These are phyloP conservation scores for Chrysemys picta DNA, from an alignment of 2,113 vertebrate genomes.

Conservation along the genomic window DNA sequence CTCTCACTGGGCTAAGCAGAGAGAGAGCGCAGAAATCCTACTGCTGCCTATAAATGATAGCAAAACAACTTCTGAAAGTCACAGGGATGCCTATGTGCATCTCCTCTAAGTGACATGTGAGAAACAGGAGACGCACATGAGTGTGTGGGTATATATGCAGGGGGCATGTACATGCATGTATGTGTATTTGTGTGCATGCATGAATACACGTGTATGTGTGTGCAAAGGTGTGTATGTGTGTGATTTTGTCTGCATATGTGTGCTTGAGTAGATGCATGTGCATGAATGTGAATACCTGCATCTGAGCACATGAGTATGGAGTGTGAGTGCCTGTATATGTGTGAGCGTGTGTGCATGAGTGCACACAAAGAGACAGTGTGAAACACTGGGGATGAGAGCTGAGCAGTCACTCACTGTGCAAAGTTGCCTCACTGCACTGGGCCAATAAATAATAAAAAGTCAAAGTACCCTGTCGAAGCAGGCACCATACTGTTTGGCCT, in stretches of 20 bases:
- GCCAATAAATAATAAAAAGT: slow-evolving; percentile 71
- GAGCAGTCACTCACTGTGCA: slow-evolving; percentile 1
- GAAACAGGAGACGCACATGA: not conserved
- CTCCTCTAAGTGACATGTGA: not conserved
- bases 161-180: not conserved
- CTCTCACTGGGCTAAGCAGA: not conserved
- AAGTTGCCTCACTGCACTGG: not conserved
- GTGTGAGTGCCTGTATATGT: not conserved
- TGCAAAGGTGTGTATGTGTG: not conserved
- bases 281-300: not conserved
- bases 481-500: slow-evolving; percentile 50
- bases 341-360: not conserved
- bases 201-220: not conserved
- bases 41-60: fast-evolving
- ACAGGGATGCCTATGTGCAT: not conserved
- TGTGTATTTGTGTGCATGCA: not conserved
- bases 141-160: not conserved
- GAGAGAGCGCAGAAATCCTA: not conserved
- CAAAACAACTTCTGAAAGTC: not conserved
- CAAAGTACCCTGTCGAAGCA: slow-evolving; percentile 50
- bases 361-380: not conserved
- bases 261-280: too few relatives aligned
- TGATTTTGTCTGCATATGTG: not conserved
- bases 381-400: not conserved
- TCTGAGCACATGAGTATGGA: too few relatives aligned